A percentile compares a stretch with the other conserved stretches of the same genome.
phyloP scores from a whole-genome alignment of 2,113 vertebrate species.

The Oncorhynchus keta region DNA sequence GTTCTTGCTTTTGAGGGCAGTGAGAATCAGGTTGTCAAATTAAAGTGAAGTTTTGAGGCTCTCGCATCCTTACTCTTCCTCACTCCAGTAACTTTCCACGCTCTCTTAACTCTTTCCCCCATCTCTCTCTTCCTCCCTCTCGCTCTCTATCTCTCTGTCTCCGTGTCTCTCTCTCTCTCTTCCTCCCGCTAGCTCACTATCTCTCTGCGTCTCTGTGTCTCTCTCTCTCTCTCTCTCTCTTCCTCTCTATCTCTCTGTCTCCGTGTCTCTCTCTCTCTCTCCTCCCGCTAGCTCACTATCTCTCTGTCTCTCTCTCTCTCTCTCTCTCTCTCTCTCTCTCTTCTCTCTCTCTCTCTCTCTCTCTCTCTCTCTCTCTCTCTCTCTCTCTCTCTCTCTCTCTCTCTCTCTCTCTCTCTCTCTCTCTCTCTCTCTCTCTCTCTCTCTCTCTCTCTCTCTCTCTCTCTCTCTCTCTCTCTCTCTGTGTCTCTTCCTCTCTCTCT shows the following conservation, averaged over 20 bases:
- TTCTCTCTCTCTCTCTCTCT: slow-evolving; percentile 22
- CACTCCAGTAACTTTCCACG: slow-evolving; percentile 43
- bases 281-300: too few relatives aligned
- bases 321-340: slow-evolving; percentile 24
- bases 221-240: neutral
- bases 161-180: too few relatives aligned
- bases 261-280: neutral
- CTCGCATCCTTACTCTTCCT: neutral
- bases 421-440: too few relatives aligned
- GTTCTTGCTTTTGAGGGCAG: too few relatives aligned
- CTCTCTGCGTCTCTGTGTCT: too few relatives aligned
- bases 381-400: slow-evolving; percentile 31
- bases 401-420: neutral
- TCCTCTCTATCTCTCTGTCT: neutral
- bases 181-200: too few relatives aligned
- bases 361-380: slow-evolving; percentile 16
- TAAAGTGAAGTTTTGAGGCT: neutral
- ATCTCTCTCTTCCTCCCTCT: neutral
- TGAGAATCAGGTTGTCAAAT: neutral
- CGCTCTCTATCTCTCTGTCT: too few relatives aligned
- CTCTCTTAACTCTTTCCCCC: neutral
- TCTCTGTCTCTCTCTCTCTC: neutral
- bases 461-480: neutral
- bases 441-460: neutral
- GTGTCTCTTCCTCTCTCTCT: too few relatives aligned